Percentiles rank a stretch among this genome's conserved stretches.
These are phyloP conservation scores for Naja naja DNA, from an alignment of 2,113 vertebrate genomes.

Conservation along the genomic window DNA sequence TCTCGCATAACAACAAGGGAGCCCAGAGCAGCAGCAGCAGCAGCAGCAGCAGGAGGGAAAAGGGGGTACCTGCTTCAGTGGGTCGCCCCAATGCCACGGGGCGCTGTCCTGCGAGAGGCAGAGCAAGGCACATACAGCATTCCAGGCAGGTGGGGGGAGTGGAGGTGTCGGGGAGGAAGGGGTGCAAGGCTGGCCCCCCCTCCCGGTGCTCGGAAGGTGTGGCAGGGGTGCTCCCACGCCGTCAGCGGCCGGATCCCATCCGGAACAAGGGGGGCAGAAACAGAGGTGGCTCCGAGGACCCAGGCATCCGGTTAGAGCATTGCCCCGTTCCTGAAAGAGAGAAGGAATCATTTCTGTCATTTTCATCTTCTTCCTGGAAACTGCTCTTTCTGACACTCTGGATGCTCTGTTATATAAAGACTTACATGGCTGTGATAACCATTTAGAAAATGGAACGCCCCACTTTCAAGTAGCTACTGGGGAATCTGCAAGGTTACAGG, in stretches of 20 bases:
- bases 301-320: background rate
- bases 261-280: background rate
- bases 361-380: background rate
- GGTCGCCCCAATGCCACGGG: background rate
- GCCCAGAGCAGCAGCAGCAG: too few relatives aligned
- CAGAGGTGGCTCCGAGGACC: background rate
- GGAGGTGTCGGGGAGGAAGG: background rate
- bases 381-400: background rate
- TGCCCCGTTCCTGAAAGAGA: background rate
- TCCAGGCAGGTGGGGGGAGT: background rate
- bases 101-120: background rate
- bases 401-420: background rate
- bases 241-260: slow-evolving; percentile 5
- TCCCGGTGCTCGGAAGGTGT: background rate
- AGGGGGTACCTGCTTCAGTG: background rate
- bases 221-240: background rate
- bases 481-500: background rate
- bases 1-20: background rate
- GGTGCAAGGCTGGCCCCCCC: too few relatives aligned
- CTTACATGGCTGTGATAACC: too few relatives aligned
- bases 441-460: background rate
- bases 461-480: background rate
- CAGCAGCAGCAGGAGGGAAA: background rate
- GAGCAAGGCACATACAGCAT: slow-evolving; percentile 28
- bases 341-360: background rate